Evolutionary conservation across 2,113 vertebrate genomes (phyloP), one percentile per base, ranked within the genome.

Genomic region (Egretta garzetta): DNA sequence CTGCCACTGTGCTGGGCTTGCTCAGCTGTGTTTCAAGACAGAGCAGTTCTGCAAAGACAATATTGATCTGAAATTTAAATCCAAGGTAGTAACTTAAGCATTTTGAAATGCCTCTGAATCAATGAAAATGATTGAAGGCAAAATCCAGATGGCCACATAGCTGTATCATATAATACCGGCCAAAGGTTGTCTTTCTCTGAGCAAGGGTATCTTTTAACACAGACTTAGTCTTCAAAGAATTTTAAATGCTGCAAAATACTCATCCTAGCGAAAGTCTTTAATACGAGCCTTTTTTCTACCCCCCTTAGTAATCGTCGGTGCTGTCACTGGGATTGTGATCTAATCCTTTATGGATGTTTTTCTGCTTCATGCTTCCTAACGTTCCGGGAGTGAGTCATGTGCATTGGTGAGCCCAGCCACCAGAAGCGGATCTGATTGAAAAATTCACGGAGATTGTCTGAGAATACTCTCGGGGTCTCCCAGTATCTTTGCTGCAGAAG

Each of bases 101-200:
- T 98, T 98, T 97, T 41, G 72, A 96, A 96, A 97, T 94, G 93
- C 80, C 86, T 93, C 83, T 6, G 45, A 97, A 97, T 98, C 97
- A 97, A 95, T 98, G 97, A 59, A 64, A 96, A 96, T 96, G 93
- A 97, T 95, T 98, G 97, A 98, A 97, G 97, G 94, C 43, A 77
- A 96, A 97, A 97, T 96, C 90, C 95, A 90, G 96, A 96, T 88
- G 96, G 96, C 70, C 94, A 91, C 26, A 3, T 37, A 45, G 81
- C 88, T 96, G 86, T 88, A 90, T 64, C 68, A 37, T 81, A 84
- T 93, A 96, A 96, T 96, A 86, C 93, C 4, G n/a, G 85, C 86
- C 90, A 89, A 77, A 92, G 81, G 95, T 88, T 86, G 91, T 27
- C 62, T 93, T 93, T 84, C 95, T 62, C 63, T 93, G 74, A 97